phyloP scores from a whole-genome alignment of 2,113 vertebrate genomes.

The Pangasianodon hypophthalmus region DNA sequence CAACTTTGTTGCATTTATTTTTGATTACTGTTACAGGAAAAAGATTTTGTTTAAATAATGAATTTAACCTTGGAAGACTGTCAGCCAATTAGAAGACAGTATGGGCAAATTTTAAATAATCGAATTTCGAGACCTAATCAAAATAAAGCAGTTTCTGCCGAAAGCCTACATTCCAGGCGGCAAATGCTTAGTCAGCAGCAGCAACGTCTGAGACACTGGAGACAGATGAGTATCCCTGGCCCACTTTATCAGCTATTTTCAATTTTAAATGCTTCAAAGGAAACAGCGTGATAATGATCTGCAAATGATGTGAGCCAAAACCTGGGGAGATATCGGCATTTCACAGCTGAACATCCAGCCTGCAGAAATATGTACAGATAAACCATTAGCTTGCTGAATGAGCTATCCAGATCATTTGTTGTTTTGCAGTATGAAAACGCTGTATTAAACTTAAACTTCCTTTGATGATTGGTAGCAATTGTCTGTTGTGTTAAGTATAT shows the following conservation, averaged over 20 bases:
- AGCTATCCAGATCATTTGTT: background rate
- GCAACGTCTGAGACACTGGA: background rate
- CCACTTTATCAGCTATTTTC: background rate
- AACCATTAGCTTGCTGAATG: background rate
- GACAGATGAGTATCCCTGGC: background rate
- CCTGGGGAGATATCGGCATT: background rate
- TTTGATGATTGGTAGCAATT: background rate
- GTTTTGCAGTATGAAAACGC: background rate
- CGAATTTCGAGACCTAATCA: background rate
- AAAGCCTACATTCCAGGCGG: background rate
- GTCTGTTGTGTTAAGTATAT: background rate
- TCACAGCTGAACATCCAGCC: background rate
- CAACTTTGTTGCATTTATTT: background rate
- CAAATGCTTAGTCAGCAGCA: background rate
- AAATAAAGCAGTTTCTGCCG: background rate
- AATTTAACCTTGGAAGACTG: background rate
- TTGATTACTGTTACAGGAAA: background rate
- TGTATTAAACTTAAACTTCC: background rate
- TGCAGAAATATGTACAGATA: background rate
- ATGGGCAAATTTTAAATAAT: background rate
- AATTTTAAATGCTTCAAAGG: background rate
- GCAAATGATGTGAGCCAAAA: background rate
- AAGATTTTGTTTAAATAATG: background rate
- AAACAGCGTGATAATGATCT: background rate
- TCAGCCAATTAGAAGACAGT: background rate